phyloP scores from a whole-genome alignment of 2,888 invertebrate species.

The Caenorhabditis virilis region DNA sequence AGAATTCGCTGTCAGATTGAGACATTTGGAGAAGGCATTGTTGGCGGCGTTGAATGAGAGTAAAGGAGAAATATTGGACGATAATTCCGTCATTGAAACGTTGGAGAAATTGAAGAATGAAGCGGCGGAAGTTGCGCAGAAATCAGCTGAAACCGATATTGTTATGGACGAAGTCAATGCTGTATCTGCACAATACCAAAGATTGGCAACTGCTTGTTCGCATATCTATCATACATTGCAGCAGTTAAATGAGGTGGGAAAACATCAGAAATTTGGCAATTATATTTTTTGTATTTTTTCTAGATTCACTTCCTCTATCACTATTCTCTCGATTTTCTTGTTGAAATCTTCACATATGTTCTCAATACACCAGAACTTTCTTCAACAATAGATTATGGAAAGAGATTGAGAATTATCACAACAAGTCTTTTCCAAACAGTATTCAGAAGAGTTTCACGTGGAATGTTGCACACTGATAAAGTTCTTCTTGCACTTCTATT shows the following conservation, averaged over 20 bases:
- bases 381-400: conserved; percentile 82
- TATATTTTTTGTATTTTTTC: conserved; percentile 37
- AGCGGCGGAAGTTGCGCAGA: conserved; percentile 84
- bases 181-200: conserved; percentile 84
- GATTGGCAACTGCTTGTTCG: conserved; percentile 91
- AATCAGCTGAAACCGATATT: conserved; percentile 94
- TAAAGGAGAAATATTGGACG: conserved; percentile 80
- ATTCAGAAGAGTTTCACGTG: conserved; percentile 92
- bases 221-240: conserved; percentile 99
- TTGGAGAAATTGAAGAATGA: conserved; percentile 96
- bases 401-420: conserved; percentile 85
- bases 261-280: background rate
- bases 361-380: conserved; percentile 83
- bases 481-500: conserved; percentile 92
- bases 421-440: conserved; percentile 90
- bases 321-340: conserved; percentile 96
- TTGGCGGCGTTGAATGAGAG: conserved; percentile 96
- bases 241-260: conserved; percentile 78
- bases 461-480: conserved; percentile 95
- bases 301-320: conserved; percentile 99
- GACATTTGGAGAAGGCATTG: conserved; percentile 94
- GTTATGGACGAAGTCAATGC: conserved; percentile 84
- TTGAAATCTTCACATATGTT: conserved; percentile 95
- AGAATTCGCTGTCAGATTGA: conserved; percentile 92
- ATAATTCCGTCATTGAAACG: conserved; percentile 83